Percentiles rank a stretch among this genome's conserved stretches.
Evolutionary conservation across 2,113 vertebrate genomes (phyloP).

Genomic region (Narcine bancroftii): DNA sequence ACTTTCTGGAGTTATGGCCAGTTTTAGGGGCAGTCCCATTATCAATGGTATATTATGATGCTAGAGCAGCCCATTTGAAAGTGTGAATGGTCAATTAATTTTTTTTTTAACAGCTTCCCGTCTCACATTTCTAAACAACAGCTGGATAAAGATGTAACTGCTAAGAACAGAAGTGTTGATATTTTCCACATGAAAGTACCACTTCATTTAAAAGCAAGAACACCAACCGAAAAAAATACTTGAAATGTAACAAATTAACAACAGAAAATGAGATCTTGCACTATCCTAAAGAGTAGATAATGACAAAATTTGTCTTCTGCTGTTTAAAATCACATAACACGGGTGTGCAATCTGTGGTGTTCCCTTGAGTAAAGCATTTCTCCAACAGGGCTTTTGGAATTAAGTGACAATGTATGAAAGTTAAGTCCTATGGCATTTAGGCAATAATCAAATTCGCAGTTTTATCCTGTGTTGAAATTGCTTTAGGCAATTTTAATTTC

Average conservation of each 20-base stretch:
- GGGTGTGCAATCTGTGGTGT: background rate
- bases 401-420: background rate
- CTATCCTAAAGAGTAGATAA: background rate
- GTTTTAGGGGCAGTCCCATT: background rate
- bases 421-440: background rate
- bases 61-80: background rate
- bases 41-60: background rate
- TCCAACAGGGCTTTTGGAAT: background rate
- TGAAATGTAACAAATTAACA: constrained; percentile 13
- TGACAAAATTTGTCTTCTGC: constrained; percentile 30
- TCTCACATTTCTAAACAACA: background rate
- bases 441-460: background rate
- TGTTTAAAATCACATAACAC: constrained; percentile 13
- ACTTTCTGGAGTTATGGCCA: background rate
- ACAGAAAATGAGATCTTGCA: constrained; percentile 4
- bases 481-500: background rate
- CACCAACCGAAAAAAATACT: background rate
- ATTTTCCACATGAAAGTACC: constrained; percentile 1
- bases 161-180: background rate
- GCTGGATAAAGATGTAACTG: background rate
- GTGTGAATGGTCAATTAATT: background rate
- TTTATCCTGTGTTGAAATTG: background rate
- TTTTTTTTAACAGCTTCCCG: background rate
- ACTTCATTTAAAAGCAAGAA: background rate
- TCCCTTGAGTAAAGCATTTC: background rate